These are phyloP conservation scores for Talpa occidentalis DNA, from an alignment of 2,113 vertebrate species.

Conservation along the genomic window DNA sequence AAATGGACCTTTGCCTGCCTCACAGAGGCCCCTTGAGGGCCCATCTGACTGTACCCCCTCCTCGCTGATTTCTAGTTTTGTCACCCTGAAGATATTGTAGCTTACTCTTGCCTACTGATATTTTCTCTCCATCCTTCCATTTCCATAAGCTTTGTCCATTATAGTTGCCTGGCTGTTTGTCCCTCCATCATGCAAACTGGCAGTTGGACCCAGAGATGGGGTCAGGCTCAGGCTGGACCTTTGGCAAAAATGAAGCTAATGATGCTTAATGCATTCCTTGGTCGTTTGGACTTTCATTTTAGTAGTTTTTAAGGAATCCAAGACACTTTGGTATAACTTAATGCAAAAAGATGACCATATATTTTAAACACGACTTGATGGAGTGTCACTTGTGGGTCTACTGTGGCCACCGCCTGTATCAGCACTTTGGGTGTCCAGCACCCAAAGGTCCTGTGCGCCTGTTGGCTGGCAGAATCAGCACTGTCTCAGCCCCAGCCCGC, in stretches of 20 bases:
- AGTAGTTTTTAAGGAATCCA: not conserved
- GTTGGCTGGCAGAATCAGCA: not conserved
- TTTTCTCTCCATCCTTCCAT: not conserved
- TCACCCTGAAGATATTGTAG: not conserved
- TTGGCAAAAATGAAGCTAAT: not conserved
- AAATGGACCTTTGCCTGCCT: not conserved
- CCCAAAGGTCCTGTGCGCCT: not conserved
- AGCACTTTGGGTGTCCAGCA: not conserved
- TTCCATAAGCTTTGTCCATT: not conserved
- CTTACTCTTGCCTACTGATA: not conserved
- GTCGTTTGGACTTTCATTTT: not conserved
- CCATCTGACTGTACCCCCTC: not conserved
- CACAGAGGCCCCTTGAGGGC: not conserved
- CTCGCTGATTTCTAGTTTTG: not conserved
- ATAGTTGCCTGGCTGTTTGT: not conserved
- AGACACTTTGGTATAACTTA: not conserved
- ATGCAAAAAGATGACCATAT: not conserved
- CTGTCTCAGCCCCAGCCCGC: not conserved
- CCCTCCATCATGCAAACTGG: not conserved
- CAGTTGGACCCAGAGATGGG: not conserved
- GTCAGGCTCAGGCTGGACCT: not conserved
- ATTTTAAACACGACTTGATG: not conserved
- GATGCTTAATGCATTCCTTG: not conserved
- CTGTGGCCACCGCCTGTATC: not conserved
- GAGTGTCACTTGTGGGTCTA: not conserved